Conservation (phyloP, 2,113 vertebrate species). For the Triplophysa siluroides region DNA sequence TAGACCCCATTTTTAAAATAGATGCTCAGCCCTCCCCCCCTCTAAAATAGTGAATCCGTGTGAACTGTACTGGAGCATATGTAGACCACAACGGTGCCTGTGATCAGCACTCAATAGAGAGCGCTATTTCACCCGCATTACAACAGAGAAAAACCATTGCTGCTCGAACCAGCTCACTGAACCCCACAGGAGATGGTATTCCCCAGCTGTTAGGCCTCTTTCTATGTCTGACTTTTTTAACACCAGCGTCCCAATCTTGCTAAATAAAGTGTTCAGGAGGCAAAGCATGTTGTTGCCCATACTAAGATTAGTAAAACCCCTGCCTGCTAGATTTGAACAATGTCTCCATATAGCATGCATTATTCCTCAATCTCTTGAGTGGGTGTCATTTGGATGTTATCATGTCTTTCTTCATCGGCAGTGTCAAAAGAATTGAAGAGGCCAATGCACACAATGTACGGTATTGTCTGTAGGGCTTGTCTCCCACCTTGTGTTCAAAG, state of each 20-base stretch:
- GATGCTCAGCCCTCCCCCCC: neutral
- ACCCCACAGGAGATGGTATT: conserved; percentile 36
- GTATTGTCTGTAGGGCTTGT: neutral
- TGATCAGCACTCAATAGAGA: conserved; percentile 31
- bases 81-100: conserved; percentile 42
- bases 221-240: conserved; percentile 35
- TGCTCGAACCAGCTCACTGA: conserved; percentile 39
- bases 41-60: neutral
- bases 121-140: conserved; percentile 31
- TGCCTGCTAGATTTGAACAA: neutral
- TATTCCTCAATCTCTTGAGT: neutral
- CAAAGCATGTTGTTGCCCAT: neutral
- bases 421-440: conserved; percentile 13
- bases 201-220: conserved; percentile 16
- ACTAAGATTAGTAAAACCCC: neutral
- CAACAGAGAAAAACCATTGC: conserved; percentile 26
- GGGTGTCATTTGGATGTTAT: neutral
- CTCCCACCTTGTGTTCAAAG: conserved; percentile 39
- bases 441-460: neutral
- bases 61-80: conserved; percentile 5
- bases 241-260: conserved; percentile 18
- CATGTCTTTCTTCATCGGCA: neutral
- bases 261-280: conserved; percentile 5
- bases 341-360: neutral
- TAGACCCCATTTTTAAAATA: neutral